Conservation (phyloP, 2,113 vertebrate species). For the Balaenoptera acutorostrata region DNA sequence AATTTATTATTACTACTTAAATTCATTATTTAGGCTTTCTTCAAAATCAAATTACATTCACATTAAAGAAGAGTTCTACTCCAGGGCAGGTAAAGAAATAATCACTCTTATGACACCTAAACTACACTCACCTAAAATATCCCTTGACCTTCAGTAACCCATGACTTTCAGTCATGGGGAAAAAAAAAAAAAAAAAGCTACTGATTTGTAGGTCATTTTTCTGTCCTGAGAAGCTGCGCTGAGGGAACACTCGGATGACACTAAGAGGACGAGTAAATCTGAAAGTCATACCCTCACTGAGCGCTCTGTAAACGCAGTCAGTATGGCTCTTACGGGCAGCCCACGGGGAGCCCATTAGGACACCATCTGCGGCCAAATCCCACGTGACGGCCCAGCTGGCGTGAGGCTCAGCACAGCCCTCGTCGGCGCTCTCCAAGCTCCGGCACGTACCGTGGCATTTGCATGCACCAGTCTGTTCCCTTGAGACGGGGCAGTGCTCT, state of each 20-base stretch:
- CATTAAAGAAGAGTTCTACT: background rate
- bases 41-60: background rate
- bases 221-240: background rate
- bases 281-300: background rate
- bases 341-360: background rate
- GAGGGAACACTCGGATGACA: background rate
- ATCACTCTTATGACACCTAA: background rate
- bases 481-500: background rate
- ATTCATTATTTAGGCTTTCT: background rate
- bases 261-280: background rate
- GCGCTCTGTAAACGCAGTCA: background rate
- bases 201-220: background rate
- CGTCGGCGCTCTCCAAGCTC: background rate
- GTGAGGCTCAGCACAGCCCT: too few species aligned
- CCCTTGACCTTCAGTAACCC: background rate
- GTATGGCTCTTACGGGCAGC: background rate
- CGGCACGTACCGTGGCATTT: background rate
- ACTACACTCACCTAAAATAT: background rate
- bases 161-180: background rate
- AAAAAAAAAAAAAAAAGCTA: rapidly evolving
- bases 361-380: background rate
- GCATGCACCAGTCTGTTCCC: rapidly evolving
- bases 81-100: background rate
- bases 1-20: background rate
- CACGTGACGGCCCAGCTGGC: rapidly evolving